These are phyloP conservation scores for Artemia franciscana DNA, from an alignment of 1,140 invertebrate species.

Conservation along the genomic window DNA sequence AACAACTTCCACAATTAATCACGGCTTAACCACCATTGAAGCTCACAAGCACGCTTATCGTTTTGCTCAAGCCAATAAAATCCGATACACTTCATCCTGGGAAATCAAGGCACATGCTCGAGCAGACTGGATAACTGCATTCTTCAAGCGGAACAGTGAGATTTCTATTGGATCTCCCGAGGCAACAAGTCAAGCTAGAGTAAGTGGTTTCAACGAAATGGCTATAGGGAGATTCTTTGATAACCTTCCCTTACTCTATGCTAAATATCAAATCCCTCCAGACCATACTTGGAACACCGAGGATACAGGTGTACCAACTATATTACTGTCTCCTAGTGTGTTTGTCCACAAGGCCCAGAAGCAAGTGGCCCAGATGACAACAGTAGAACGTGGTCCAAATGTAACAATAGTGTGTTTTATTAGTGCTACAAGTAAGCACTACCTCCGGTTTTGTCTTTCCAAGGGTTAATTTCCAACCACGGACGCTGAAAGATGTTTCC, in stretches of 20 bases:
- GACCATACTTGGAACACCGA: too few species aligned
- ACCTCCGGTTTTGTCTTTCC: conserved; percentile 22
- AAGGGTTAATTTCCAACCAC: too few species aligned
- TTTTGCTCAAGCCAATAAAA: conserved; percentile 16
- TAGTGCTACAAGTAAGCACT: conserved; percentile 19
- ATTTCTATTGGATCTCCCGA: too few species aligned
- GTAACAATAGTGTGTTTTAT: conserved; percentile 19
- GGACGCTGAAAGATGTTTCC: conserved; percentile 23
- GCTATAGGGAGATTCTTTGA: not conserved
- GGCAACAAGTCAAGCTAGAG: not conserved
- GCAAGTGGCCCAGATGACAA: conserved; percentile 20
- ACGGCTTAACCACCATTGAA: too few species aligned
- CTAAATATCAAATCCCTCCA: too few species aligned
- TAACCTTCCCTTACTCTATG: conserved; percentile 14
- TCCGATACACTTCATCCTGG: conserved; percentile 14
- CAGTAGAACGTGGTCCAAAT: conserved; percentile 19
- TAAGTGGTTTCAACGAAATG: not conserved
- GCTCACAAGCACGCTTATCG: conserved; percentile 20
- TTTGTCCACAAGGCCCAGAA: conserved; percentile 15
- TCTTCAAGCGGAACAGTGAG: too few species aligned
- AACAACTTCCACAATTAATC: too few species aligned
- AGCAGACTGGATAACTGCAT: not conserved
- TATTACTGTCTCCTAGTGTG: conserved; percentile 14
- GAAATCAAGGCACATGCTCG: not conserved
- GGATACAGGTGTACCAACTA: too few species aligned